phyloP scores from a whole-genome alignment of 35 echinoderm and acorn worm species.

The Heliocidaris tuberculata region DNA sequence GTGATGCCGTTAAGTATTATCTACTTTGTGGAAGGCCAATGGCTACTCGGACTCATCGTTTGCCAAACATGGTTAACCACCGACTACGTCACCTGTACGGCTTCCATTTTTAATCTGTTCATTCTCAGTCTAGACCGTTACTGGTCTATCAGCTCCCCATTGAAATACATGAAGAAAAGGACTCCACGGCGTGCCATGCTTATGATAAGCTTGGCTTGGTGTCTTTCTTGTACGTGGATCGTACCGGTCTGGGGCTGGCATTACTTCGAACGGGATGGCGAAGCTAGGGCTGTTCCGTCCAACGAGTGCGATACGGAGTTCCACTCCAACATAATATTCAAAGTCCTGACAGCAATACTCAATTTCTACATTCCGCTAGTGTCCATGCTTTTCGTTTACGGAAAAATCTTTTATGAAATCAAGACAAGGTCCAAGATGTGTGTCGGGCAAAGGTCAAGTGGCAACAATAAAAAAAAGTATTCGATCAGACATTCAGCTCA shows the following conservation, averaged over 20 bases:
- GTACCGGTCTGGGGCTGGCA: constrained; percentile 87
- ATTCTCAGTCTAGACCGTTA: constrained; percentile 93
- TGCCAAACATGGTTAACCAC: constrained; percentile 90
- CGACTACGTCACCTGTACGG: constrained; percentile 95
- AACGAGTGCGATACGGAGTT: constrained; percentile 92
- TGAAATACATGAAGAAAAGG: constrained; percentile 92
- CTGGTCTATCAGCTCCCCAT: constrained; percentile 91
- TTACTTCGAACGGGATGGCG: constrained; percentile 51
- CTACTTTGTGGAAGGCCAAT: constrained; percentile 77
- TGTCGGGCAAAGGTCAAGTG: constrained; percentile 68
- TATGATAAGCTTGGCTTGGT: constrained; percentile 91
- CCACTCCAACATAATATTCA: constrained; percentile 65
- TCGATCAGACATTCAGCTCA: constrained; percentile 43
- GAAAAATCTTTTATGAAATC: constrained; percentile 89
- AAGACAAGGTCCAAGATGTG: constrained; percentile 73
- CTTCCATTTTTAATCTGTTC: constrained; percentile 97
- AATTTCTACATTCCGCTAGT: constrained; percentile 96
- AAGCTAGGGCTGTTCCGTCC: constrained; percentile 36
- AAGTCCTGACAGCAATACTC: constrained; percentile 82
- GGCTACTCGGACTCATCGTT: constrained; percentile 75
- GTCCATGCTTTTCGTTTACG: constrained; percentile 78
- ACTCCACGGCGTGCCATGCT: constrained; percentile 82
- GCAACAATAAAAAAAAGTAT: constrained; percentile 59
- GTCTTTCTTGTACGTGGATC: constrained; percentile 66
- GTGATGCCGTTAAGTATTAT: constrained; percentile 92